Conservation (phyloP, 2,888 invertebrate genomes). For the Drosophila conformis region DNA sequence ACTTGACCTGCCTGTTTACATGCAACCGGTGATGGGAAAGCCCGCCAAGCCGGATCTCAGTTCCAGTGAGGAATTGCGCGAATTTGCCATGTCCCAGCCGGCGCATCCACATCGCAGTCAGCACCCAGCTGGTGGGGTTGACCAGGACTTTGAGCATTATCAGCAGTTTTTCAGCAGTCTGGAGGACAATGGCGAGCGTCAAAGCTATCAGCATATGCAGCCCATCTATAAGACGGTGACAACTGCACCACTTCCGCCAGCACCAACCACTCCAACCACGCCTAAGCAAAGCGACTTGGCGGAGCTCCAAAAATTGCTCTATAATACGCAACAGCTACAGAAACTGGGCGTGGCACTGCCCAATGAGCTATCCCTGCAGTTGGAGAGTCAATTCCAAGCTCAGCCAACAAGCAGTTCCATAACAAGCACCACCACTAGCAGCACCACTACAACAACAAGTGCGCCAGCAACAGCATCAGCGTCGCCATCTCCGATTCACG, state of each 20-base stretch:
- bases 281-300: constrained; percentile 85
- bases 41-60: constrained; percentile 23
- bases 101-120: constrained; percentile 46
- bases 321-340: constrained; percentile 84
- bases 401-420: constrained; percentile 25
- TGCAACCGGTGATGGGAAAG: constrained; percentile 10
- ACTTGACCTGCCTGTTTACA: too few species aligned
- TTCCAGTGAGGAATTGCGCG: constrained; percentile 79
- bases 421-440: constrained; percentile 17
- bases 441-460: constrained; percentile 27
- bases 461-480: constrained; percentile 20
- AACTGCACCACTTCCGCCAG: constrained; percentile 35
- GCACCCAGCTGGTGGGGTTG: background rate
- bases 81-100: constrained; percentile 67
- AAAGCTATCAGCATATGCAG: constrained; percentile 74
- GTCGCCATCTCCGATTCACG: constrained; percentile 36
- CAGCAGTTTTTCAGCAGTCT: constrained; percentile 71
- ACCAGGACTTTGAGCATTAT: constrained; percentile 61
- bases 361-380: constrained; percentile 73
- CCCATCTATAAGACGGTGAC: constrained; percentile 78
- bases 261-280: constrained; percentile 9
- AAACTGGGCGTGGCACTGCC: constrained; percentile 79
- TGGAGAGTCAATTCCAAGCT: constrained; percentile 70
- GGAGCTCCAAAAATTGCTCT: constrained; percentile 85
- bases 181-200: constrained; percentile 67